These are phyloP conservation scores for Pempheris klunzingeri DNA, from an alignment of 2,797 vertebrate genomes.

Conservation along the genomic window DNA sequence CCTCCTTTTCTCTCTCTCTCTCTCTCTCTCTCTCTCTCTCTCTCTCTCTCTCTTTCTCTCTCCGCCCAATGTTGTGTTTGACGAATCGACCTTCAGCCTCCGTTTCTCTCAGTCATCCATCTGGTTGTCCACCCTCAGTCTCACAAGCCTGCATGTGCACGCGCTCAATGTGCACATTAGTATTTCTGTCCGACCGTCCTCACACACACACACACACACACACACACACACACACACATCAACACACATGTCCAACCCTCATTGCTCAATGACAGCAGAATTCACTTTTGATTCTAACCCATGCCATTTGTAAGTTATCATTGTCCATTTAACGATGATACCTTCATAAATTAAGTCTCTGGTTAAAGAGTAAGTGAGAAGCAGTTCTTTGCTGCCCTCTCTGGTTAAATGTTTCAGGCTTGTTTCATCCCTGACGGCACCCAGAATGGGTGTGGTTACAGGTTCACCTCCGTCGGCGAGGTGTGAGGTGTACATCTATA, in stretches of 20 bases:
- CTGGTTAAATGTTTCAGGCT: background rate
- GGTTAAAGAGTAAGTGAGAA: background rate
- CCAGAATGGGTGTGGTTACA: background rate
- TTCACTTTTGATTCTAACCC: background rate
- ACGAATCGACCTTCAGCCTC: conserved; percentile 82
- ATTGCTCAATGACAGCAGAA: background rate
- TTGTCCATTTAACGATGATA: background rate
- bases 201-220: conserved; percentile 33
- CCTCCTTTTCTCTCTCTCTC: conserved; percentile 33
- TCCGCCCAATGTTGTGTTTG: conserved; percentile 75
- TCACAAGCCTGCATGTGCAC: conserved; percentile 54
- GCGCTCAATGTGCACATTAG: conserved; percentile 32
- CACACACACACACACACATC: conserved; percentile 1
- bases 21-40: conserved; percentile 6
- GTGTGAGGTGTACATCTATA: too few species aligned
- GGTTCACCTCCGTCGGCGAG: background rate
- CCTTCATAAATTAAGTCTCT: background rate
- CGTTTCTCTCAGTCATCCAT: conserved; percentile 81
- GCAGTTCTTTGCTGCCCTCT: background rate
- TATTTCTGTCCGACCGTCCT: conserved; percentile 35
- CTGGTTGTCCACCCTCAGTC: conserved; percentile 81
- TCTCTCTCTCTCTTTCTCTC: conserved; percentile 37
- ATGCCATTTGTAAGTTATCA: background rate
- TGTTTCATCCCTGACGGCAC: background rate
- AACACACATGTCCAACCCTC: too few species aligned